Base-by-base conservation (phyloP, 2,888 invertebrate species). In the Alentia gelatinosa region DNA sequence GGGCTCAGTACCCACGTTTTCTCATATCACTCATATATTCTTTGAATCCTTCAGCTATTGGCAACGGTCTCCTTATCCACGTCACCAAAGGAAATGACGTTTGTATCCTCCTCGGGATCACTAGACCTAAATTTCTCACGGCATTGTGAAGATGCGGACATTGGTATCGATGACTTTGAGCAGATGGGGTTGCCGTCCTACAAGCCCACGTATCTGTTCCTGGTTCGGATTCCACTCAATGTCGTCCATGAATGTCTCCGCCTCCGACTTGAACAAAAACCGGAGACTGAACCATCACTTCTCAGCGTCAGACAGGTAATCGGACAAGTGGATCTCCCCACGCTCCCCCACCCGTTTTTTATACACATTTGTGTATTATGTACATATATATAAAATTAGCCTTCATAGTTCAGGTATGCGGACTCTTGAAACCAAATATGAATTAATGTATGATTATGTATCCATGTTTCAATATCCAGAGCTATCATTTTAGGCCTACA, bases 201-300 rank as follows among this genome's bases (percentile, higher is more conserved):
- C 96, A 97, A 96, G 93, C 97, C 98, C 50, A 97, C 98, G 92
- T 99, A 98, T 96, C 97, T 99, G 90, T 98, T 98, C 96, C 97
- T 99, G 26, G 97, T 98, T 91, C 97, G 98, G 89, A 97, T 99
- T 89, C 98, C 98, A 37, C 96, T 99, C 94, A 98, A 99, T 96
- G 97, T 98, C n/a, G 97, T 98, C 92, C 98, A 98, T 95, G 98
- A 99, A 96, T 99, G 98, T 96, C 96, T 99, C 75, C 96, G 97
- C 92, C 97, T 99, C 97, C 96, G 98, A 75, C 96, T 98, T 63
- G 98, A 98, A 95, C 96, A 96, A 92, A 92, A 94, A 63, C 95
- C 95, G 0, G 93, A 94, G 33, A 94, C 93, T 19, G 97, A 98
- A 89, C 98, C 98, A 0, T 98, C 98, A 89, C 97, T 98, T 9